A percentile compares a stretch with the other conserved stretches of the same genome.
phyloP scores from a whole-genome alignment of 2,797 vertebrate species.

The Sarcophilus harrisii region DNA sequence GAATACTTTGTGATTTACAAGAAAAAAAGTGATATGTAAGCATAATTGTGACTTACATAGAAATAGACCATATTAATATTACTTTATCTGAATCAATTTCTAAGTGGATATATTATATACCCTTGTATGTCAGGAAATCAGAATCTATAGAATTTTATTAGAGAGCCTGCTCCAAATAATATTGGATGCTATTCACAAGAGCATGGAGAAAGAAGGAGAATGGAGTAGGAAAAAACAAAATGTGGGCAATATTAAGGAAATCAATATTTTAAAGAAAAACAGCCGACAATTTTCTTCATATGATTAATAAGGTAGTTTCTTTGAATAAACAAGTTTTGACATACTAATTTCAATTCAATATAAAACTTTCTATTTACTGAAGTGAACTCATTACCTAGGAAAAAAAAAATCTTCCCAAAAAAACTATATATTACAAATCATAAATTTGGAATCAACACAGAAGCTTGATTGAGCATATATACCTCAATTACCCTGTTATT shows the following conservation, averaged over 20 bases:
- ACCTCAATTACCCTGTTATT: constrained; percentile 37
- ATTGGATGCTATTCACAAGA: background rate
- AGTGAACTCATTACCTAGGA: rapidly evolving
- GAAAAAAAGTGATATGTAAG: background rate
- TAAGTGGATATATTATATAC: background rate
- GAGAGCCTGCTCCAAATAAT: background rate
- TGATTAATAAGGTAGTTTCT: background rate
- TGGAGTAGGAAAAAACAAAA: background rate
- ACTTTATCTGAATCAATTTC: constrained; percentile 15
- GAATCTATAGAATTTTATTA: background rate
- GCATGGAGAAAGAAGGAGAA: background rate
- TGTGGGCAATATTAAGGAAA: background rate
- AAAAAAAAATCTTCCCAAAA: background rate
- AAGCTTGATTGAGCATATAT: background rate
- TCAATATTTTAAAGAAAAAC: constrained; percentile 35
- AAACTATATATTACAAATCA: constrained; percentile 21
- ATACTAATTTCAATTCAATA: constrained; percentile 57
- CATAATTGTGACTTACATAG: background rate
- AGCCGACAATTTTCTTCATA: background rate
- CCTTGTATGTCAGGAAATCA: background rate
- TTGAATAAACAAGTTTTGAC: constrained; percentile 10
- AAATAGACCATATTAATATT: background rate
- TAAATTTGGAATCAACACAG: background rate
- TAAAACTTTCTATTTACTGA: constrained; percentile 54
- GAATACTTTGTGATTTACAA: background rate